These are phyloP conservation scores for Macrobrachium nipponense DNA, from an alignment of 1,140 invertebrate genomes.

Conservation along the genomic window DNA sequence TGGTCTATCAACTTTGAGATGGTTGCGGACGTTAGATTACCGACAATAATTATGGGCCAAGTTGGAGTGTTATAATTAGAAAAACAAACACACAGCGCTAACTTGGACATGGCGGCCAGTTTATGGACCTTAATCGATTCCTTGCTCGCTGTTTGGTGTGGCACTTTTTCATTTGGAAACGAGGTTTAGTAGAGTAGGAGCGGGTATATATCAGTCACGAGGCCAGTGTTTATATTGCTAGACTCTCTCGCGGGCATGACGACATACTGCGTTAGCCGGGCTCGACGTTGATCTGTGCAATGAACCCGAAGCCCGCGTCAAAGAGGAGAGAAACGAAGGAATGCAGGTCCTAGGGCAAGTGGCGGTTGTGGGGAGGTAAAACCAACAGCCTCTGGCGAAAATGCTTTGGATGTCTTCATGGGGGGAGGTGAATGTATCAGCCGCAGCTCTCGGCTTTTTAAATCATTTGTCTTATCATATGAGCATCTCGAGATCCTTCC, in stretches of 20 bases:
- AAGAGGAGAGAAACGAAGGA: slow-evolving; percentile 47
- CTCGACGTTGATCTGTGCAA: neutral
- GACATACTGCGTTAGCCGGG: no score
- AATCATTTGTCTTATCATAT: slow-evolving; percentile 56
- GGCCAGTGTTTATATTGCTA: no score
- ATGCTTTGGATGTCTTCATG: slow-evolving; percentile 61
- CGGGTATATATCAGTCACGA: no score
- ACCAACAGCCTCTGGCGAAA: slow-evolving; percentile 59
- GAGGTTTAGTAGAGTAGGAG: no score
- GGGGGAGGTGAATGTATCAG: slow-evolving; percentile 59
- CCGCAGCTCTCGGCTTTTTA: slow-evolving; percentile 55
- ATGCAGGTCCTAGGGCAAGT: slow-evolving; percentile 58
- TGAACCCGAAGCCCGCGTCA: slow-evolving; percentile 39
- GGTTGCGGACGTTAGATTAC: slow-evolving; percentile 61
- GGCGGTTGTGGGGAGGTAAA: slow-evolving; percentile 60
- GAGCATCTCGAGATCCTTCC: slow-evolving; percentile 52
- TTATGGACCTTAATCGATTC: slow-evolving; percentile 55
- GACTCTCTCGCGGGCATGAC: no score
- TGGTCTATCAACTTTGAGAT: slow-evolving; percentile 60
- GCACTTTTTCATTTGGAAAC: no score
- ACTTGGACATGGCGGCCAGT: slow-evolving; percentile 61
- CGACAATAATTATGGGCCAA: slow-evolving; percentile 62
- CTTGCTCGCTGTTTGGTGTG: slow-evolving; percentile 4
- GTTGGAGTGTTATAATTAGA: slow-evolving; percentile 62
- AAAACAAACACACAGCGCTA: slow-evolving; percentile 62